Evolutionary conservation across 2,113 vertebrate species (phyloP).

Genomic region (Mobula birostris): DNA sequence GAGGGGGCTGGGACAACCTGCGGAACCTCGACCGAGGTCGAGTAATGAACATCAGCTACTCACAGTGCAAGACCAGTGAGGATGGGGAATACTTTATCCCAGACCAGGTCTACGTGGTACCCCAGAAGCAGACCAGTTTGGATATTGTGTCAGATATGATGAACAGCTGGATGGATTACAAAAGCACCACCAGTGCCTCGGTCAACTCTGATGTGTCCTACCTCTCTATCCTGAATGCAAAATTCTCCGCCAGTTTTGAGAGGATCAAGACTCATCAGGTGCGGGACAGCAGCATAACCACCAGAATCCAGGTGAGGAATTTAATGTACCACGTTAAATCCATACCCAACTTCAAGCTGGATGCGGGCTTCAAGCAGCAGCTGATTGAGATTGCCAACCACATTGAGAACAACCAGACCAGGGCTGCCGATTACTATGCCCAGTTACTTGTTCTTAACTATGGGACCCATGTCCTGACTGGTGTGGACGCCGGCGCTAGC

Average conservation of each 20-base stretch:
- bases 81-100: slow-evolving; percentile 79
- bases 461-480: slow-evolving; percentile 75
- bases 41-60: slow-evolving; percentile 72
- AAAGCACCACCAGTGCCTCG: slow-evolving; percentile 62
- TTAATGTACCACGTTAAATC: slow-evolving; percentile 71
- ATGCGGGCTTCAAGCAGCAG: slow-evolving; percentile 60
- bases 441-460: slow-evolving; percentile 77
- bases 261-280: slow-evolving; percentile 78
- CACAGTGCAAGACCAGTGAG: slow-evolving; percentile 73
- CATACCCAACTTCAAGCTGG: slow-evolving; percentile 61
- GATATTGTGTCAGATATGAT: slow-evolving; percentile 80
- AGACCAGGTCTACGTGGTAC: slow-evolving; percentile 72
- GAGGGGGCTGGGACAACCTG: slow-evolving; percentile 89
- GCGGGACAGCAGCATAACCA: slow-evolving; percentile 61
- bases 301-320: slow-evolving; percentile 73
- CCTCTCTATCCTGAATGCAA: slow-evolving; percentile 63
- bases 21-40: slow-evolving; percentile 77
- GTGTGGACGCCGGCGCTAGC: slow-evolving; percentile 60
- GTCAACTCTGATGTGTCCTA: slow-evolving; percentile 71
- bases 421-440: slow-evolving; percentile 63
- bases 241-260: slow-evolving; percentile 67
- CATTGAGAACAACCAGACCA: slow-evolving; percentile 81
- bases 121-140: slow-evolving; percentile 71
- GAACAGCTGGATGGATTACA: slow-evolving; percentile 70
- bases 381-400: slow-evolving; percentile 64